Evolutionary conservation across 2,113 vertebrate genomes (phyloP), one percentile per base, ranked within the genome.

Genomic region (Menura novaehollandiae): DNA sequence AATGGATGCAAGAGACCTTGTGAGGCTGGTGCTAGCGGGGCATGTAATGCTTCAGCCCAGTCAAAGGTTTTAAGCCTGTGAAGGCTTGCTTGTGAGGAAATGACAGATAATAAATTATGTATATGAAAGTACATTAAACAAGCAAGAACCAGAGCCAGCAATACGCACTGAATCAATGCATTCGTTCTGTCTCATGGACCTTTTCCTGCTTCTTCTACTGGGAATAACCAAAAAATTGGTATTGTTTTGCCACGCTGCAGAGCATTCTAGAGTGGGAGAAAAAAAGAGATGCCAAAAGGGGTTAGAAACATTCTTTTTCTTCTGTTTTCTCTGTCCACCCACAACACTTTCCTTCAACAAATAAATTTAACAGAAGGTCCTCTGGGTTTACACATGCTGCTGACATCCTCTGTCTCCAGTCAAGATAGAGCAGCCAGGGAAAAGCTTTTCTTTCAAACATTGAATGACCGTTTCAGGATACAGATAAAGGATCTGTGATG

Each of bases 51-150:
- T 91, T 91, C 62, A 91, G 15, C 4, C 26, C n/a, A 32, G 58
- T 92, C 56, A 81, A 81, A 84, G 33, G 44, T 55, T 77, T 84
- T 59, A 81, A 87, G n/a, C 26, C 23, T 67, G n/a, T 73, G 53
- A 95, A 81, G 27, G 16, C 11, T 88, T 86, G 16, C 11, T 88
- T 86, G 28, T 84, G 69, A 93, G 41, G 28, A 96, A 95, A 92
- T 66, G 46, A 49, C 17, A 88, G 77, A 90, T 62, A 76, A 53
- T 77, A 94, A 83, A 86, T 51, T 75, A 86, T 69, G 67, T 77
- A 55, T 28, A 67, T 47, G 39, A 60, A 76, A 88, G 51, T 71
- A 68, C 53, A 26, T 80, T 76, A 91, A 75, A 49, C 30, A 85
- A 88, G 22, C 17, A 76, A 55, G 80, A 90, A 84, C 11, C 44